Conservation (phyloP, 2,113 vertebrate species). For the Microcebus ravelobensis region DNA sequence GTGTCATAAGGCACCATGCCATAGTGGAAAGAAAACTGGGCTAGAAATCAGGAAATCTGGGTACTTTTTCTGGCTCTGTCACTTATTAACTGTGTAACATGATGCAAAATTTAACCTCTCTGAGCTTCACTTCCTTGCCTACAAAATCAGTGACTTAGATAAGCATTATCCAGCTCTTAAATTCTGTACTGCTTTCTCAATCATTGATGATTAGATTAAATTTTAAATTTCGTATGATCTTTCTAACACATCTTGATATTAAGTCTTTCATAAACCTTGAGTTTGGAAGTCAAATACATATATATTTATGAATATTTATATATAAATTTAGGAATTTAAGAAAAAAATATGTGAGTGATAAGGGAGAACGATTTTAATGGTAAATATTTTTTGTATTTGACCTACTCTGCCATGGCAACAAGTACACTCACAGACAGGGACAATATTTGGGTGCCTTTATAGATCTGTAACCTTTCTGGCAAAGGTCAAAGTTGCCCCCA, state of each 20-base stretch:
- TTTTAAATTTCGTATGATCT: background rate
- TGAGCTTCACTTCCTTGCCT: background rate
- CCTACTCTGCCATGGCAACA: background rate
- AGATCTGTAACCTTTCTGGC: background rate
- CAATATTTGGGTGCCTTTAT: background rate
- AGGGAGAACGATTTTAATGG: background rate
- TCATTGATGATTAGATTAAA: background rate
- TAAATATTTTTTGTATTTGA: background rate
- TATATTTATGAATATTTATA: background rate
- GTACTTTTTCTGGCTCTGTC: conserved; percentile 69
- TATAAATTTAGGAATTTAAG: background rate
- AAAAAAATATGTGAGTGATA: background rate
- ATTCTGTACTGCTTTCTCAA: background rate
- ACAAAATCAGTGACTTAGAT: background rate
- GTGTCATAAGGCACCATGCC: conserved; percentile 70
- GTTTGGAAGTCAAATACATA: background rate
- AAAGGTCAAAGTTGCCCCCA: conserved; percentile 1
- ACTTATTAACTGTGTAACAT: conserved; percentile 69
- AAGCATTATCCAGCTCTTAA: background rate
- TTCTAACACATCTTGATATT: background rate
- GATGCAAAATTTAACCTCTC: conserved; percentile 63
- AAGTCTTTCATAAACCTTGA: background rate
- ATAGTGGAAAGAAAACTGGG: conserved; percentile 57
- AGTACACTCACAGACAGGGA: background rate
- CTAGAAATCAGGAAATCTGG: conserved; percentile 72